Percentiles rank a stretch among this genome's conserved stretches.
These are phyloP conservation scores for Notocelia uddmanniana DNA, from an alignment of 2,888 invertebrate genomes.

Conservation along the genomic window DNA sequence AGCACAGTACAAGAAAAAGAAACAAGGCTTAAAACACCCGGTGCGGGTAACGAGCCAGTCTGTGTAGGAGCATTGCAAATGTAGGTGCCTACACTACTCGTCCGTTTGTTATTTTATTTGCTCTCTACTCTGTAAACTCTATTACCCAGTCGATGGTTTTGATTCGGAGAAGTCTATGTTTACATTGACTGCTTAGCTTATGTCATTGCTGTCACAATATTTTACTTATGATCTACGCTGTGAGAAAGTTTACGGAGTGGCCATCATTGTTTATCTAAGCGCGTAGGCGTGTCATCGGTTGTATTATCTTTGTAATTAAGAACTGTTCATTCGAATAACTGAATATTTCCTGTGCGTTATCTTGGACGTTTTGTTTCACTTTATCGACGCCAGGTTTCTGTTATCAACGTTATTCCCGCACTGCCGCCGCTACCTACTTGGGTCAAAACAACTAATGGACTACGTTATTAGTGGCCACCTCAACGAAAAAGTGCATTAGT, in stretches of 20 bases:
- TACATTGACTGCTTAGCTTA: conserved; percentile 78
- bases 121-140: conserved; percentile 79
- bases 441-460: conserved; percentile 77
- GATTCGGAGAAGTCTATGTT: conserved; percentile 79
- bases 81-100: conserved; percentile 61
- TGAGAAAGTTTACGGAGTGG: conserved; percentile 69
- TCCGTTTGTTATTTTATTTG: conserved; percentile 81
- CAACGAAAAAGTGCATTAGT: conserved; percentile 83
- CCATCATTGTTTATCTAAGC: conserved; percentile 66
- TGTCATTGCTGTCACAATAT: conserved; percentile 78
- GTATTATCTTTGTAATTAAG: conserved; percentile 54
- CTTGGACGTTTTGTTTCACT: conserved; percentile 30
- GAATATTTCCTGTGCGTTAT: conserved; percentile 44
- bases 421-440: conserved; percentile 58
- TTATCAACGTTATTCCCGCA: conserved; percentile 37
- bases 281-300: conserved; percentile 58
- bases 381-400: conserved; percentile 25
- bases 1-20: conserved; percentile 68
- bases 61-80: conserved; percentile 64
- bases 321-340: conserved; percentile 46
- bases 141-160: conserved; percentile 79
- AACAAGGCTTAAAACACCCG: conserved; percentile 64
- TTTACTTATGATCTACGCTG: conserved; percentile 65
- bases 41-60: conserved; percentile 60
- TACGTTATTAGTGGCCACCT: conserved; percentile 77